phyloP scores from a whole-genome alignment of 1,140 invertebrate species.

The Drosophila lini region DNA sequence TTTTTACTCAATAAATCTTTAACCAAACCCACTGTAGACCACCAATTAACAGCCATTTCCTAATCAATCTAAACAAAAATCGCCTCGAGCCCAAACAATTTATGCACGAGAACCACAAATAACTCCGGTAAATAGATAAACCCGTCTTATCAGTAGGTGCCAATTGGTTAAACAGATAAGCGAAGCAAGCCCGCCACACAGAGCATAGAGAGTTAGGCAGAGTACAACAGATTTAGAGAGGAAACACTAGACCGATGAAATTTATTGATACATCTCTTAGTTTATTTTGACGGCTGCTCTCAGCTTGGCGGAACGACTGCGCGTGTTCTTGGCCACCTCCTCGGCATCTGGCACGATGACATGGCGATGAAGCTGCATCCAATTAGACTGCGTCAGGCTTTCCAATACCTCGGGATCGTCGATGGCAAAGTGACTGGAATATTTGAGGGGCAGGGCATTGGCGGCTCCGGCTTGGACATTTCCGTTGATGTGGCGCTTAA shows the following conservation, averaged over 20 bases:
- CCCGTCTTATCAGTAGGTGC: conserved; percentile 64
- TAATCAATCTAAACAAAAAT: conserved; percentile 63
- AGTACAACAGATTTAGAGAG: conserved; percentile 6
- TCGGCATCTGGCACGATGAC: conserved; percentile 89
- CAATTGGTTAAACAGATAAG: conserved; percentile 63
- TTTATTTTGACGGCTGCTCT: conserved; percentile 90
- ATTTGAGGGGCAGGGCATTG: conserved; percentile 89
- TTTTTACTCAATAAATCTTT: neutral
- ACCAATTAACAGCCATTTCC: conserved; percentile 50
- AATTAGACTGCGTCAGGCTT: conserved; percentile 87
- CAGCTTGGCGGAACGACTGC: conserved; percentile 94
- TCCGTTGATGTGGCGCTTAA: conserved; percentile 94
- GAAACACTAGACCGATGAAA: conserved; percentile 29
- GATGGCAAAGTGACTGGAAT: conserved; percentile 86
- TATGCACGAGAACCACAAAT: conserved; percentile 34
- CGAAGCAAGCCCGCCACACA: conserved; percentile 4
- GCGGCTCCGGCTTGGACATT: conserved; percentile 89
- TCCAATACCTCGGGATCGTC: conserved; percentile 87
- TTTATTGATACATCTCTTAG: conserved; percentile 31
- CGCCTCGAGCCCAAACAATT: conserved; percentile 38
- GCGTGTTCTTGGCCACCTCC: conserved; percentile 92
- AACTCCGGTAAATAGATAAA: conserved; percentile 39
- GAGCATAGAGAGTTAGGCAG: neutral
- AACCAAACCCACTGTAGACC: conserved; percentile 27
- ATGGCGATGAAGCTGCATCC: conserved; percentile 93